Evolutionary conservation across 2,888 invertebrate genomes (phyloP), one percentile per base, ranked within the genome.

Genomic region (Ariolimax columbianus): DNA sequence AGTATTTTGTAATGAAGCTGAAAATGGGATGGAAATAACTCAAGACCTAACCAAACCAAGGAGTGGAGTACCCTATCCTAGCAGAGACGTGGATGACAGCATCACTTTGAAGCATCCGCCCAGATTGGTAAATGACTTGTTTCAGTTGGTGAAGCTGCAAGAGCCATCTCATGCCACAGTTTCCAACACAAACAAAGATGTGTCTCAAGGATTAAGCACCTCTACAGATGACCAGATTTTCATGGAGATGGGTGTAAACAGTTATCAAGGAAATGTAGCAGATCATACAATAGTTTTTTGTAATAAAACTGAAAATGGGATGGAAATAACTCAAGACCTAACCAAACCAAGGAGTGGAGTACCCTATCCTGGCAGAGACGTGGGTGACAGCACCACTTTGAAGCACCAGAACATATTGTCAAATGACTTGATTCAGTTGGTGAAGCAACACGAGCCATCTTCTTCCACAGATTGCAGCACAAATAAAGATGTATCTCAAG

Each of bases 361-460:
- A 23, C 19, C 33, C 36, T 33, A 40, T 43, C 23, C 19, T 26
- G 51, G 36, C 30, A n/a, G 47, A 3, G 17, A 30, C 9, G 1
- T 75, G 40, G 30, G 36, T 51, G 59, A 38, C 17, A 43, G 19
- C 26, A 14, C 63, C 0, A 36, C 23, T 19, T 33, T 75, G 30
- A 82, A 82, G 19, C 63, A 59, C 26, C 75, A 75, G 63, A 33
- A 30, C 9, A 73, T 55, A 43, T 17, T 23, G 26, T 40, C 75
- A 40, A 75, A 82, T 75, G 75, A 82, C 38, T 59, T 82, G 38
- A 75, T 82, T 75, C 26, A 70, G 47, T 70, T 81, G 36, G 70
- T 72, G 4, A 81, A 81, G 17, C 33, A 51, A 38, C 47, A 11
- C 26, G 70, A 43, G 19, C 36, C 36, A 33, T 1, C 36, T 70